A percentile compares a stretch with the other conserved stretches of the same genome.
These are phyloP conservation scores for Phyllostomus hastatus DNA, from an alignment of 2,113 vertebrate species.

Conservation along the genomic window DNA sequence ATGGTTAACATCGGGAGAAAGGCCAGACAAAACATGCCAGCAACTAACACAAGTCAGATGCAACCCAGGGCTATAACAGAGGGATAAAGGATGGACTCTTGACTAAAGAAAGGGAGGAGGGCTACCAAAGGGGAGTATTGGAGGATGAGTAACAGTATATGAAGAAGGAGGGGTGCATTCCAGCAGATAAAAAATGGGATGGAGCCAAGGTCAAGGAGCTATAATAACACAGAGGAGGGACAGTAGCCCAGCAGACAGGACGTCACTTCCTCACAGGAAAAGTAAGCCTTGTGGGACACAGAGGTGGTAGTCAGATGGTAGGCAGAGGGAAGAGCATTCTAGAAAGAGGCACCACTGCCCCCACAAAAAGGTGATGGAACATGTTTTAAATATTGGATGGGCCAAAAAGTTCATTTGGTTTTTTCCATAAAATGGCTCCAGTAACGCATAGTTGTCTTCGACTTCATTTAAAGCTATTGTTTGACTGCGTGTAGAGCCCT, in stretches of 20 bases:
- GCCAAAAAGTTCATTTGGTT: too few relatives aligned
- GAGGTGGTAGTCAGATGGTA: not conserved
- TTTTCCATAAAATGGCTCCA: too few relatives aligned
- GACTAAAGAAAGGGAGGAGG: not conserved
- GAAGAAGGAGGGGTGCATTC: not conserved
- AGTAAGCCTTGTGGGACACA: not conserved
- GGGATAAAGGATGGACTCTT: not conserved
- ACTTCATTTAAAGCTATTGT: too few relatives aligned
- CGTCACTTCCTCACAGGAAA: not conserved
- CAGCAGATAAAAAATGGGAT: not conserved
- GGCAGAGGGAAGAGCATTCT: not conserved
- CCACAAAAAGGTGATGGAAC: not conserved
- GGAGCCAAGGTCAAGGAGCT: not conserved
- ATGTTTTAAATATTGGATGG: not conserved
- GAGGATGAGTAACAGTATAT: not conserved
- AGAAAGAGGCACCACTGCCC: not conserved
- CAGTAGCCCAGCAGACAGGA: not conserved
- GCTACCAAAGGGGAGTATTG: not conserved
- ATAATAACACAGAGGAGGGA: not conserved
- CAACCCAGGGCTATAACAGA: not conserved
- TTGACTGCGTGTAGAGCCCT: not conserved
- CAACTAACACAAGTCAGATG: not conserved
- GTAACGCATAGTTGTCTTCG: too few relatives aligned
- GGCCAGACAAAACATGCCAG: not conserved
- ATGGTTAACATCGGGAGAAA: constrained; percentile 9